These are phyloP conservation scores for Halichoerus grypus DNA, from an alignment of 2,113 vertebrate genomes.

Conservation along the genomic window DNA sequence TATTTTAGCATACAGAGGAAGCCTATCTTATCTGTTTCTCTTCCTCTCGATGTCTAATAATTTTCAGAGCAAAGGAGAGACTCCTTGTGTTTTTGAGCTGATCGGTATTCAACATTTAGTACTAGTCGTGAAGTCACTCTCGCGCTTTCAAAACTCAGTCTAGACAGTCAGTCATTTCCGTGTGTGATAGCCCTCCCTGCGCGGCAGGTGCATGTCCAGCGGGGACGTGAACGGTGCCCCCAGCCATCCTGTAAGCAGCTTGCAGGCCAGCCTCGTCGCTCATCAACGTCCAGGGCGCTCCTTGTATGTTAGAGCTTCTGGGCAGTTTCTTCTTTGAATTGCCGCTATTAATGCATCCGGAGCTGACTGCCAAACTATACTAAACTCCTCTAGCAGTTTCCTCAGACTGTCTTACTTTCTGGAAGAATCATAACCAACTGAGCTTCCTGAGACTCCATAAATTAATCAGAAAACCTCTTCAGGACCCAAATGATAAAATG, in stretches of 20 bases:
- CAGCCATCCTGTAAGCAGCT: background rate
- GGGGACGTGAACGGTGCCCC: background rate
- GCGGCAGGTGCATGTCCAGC: background rate
- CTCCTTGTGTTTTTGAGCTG: background rate
- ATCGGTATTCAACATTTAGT: background rate
- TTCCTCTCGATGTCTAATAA: background rate
- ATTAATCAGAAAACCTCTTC: background rate
- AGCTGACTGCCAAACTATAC: background rate
- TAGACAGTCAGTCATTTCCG: background rate
- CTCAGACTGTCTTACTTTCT: constrained; percentile 28
- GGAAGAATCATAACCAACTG: constrained; percentile 49
- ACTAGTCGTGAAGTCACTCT: background rate
- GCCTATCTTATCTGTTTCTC: background rate
- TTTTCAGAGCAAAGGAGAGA: background rate
- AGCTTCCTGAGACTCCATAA: constrained; percentile 18
- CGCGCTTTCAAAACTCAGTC: background rate
- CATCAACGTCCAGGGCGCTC: background rate
- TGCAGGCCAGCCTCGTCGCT: background rate
- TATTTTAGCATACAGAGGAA: background rate
- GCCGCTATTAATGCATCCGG: background rate
- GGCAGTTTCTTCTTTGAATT: constrained; percentile 11
- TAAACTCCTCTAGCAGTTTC: background rate
- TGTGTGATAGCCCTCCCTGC: fast-evolving
- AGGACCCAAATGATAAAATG: background rate
- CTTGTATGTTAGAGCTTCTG: background rate